These are phyloP conservation scores for Danaus plexippus DNA, from an alignment of 1,140 invertebrate genomes.

Conservation along the genomic window DNA sequence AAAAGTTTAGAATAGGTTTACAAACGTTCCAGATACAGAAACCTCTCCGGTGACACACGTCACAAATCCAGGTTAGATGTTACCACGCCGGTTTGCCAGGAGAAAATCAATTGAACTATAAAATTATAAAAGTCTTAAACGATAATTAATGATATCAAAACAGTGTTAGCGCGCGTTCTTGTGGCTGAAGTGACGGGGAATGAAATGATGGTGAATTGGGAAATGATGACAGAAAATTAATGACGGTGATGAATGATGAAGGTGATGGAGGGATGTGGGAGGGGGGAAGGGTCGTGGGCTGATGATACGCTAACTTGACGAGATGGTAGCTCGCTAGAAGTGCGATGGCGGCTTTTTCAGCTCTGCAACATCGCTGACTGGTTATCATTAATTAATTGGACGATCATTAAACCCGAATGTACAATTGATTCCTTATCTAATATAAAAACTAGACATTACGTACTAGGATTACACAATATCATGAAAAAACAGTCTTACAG, in stretches of 20 bases:
- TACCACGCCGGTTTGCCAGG: too few relatives aligned
- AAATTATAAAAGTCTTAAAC: constrained; percentile 4
- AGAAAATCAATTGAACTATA: too few relatives aligned
- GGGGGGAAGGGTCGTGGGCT: too few relatives aligned
- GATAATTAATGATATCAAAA: background rate
- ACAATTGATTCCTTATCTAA: constrained; percentile 54
- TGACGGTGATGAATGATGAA: constrained; percentile 5
- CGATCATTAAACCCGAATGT: constrained; percentile 21
- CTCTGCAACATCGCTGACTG: constrained; percentile 18
- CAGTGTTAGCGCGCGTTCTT: background rate
- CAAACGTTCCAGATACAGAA: too few relatives aligned
- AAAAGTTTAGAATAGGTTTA: constrained; percentile 4
- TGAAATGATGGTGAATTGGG: background rate
- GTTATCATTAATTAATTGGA: constrained; percentile 12
- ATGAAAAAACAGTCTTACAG: constrained; percentile 67
- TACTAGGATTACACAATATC: constrained; percentile 62
- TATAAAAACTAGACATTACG: constrained; percentile 66
- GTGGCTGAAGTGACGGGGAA: constrained; percentile 3
- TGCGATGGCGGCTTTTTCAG: constrained; percentile 16
- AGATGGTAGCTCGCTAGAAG: constrained; percentile 19
- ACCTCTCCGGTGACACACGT: too few relatives aligned
- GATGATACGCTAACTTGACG: too few relatives aligned
- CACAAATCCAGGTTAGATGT: too few relatives aligned
- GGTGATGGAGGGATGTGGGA: background rate
- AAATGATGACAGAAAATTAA: constrained; percentile 14